phyloP scores from a whole-genome alignment of 2,888 invertebrate species.

The Agonopterix arenella region DNA sequence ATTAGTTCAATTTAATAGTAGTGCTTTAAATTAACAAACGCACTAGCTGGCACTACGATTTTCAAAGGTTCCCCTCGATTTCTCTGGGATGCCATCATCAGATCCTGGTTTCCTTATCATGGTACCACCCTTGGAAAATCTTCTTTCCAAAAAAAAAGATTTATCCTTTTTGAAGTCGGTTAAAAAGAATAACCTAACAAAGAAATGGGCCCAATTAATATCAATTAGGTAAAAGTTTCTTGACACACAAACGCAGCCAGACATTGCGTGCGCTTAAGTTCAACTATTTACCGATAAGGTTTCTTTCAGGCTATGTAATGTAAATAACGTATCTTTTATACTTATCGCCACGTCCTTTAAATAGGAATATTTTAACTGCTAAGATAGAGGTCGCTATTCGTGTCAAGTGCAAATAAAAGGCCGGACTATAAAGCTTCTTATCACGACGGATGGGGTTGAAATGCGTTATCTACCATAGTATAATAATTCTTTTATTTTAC shows the following conservation, averaged over 20 bases:
- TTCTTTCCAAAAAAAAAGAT: too few relatives aligned
- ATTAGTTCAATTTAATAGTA: too few relatives aligned
- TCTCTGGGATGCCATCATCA: too few relatives aligned
- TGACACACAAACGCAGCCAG: not conserved
- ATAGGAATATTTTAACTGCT: constrained; percentile 36
- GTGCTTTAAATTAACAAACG: too few relatives aligned
- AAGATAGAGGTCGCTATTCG: constrained; percentile 47
- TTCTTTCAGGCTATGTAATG: constrained; percentile 9
- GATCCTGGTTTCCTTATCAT: too few relatives aligned
- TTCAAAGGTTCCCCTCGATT: too few relatives aligned
- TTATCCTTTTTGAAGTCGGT: too few relatives aligned
- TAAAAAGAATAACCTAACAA: too few relatives aligned
- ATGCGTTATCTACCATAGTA: constrained; percentile 37
- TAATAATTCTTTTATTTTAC: not conserved
- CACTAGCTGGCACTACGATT: too few relatives aligned
- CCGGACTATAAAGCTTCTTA: constrained; percentile 53
- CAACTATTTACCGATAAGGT: constrained; percentile 13
- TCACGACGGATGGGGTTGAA: constrained; percentile 43
- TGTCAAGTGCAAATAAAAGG: constrained; percentile 62
- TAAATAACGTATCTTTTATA: not conserved
- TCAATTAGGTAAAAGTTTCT: too few relatives aligned
- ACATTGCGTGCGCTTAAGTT: constrained; percentile 9
- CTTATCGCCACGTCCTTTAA: constrained; percentile 14
- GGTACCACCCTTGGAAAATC: too few relatives aligned
- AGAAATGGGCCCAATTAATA: too few relatives aligned